Base-by-base conservation (phyloP, 1,140 invertebrate species). In the Papilio glaucus region DNA sequence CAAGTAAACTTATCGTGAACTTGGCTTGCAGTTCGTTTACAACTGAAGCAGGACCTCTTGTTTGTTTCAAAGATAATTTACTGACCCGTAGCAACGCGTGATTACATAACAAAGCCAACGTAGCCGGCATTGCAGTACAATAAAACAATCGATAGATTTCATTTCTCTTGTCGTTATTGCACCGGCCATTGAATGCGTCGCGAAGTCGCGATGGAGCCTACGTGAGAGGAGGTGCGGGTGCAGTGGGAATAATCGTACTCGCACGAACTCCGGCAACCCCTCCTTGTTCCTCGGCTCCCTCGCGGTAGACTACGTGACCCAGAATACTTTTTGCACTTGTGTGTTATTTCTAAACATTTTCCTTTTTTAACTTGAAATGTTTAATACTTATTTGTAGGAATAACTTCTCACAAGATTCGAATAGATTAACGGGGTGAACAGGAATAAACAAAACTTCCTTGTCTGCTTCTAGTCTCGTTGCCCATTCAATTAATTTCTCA, bases 121-220 rank as follows among this genome's bases (percentile, higher is more conserved):
- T 33, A 18, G 15, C 45, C 49, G 21, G 42, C 49, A 57, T 57
- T 57, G 49, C 49, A 57, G 49, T 57, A 57, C 49, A 57, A 57
- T 57, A 24, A 49, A 49, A 57, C 21, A 57, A 57, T 57, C 49
- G 49, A 57, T 57, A 57, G 21, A 24, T 12, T 57, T 57, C 49
- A 24, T 57, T 57, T 57, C 18, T n/a, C 29, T 33, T 26, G 49
- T 26, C 24, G 21, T 21, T 24, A 57, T 57, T 57, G 49, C 24
- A 57, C 21, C 21, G 12, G 18, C 49, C 39, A 57, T 9, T 57
- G 49, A 57, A 57, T 57, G 49, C 29, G 29, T 33, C 29, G 29
- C 29, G 29, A 33, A 2, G 29, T 33, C 29, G 29, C 29, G 29
- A 33, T 33, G 29, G 2, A 33, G 29, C 29, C 49, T 57, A 57